Base-by-base conservation (phyloP, 2,113 vertebrate species). In the Charina bottae region DNA sequence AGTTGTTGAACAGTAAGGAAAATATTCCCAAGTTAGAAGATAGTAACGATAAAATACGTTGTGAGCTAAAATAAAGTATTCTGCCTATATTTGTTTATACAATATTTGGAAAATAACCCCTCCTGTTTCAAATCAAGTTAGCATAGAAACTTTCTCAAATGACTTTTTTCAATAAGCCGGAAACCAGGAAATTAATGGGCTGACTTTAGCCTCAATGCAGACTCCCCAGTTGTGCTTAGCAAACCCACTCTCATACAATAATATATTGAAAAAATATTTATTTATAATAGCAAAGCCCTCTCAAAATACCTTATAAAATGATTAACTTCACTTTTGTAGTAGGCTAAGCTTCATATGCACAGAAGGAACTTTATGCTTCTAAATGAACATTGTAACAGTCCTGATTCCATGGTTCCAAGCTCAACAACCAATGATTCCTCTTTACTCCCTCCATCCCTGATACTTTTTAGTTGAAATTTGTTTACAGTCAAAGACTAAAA, bases 1-100 rank as follows among this genome's bases (percentile, higher is more conserved):
- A 96, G 92, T 88, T n/a, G 83, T n/a, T 95, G 87, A 96, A 96
- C 90, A 97, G 96, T 95, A 96, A 95, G 85, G 89, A 95, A 91
- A 96, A 95, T 54, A 93, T 91, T 94, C 92, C 88, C 64, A 96
- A 92, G 23, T 42, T 93, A 42, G 72, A 55, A 96, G 62, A 37
- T 68, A 92, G 88, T 95, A 95, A 96, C 88, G 95, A 95, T 64
- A 95, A 97, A 95, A 86, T 94, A 83, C 95, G 49, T 92, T 95
- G 64, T 86, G 87, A 96, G 91, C 92, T 93, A 90, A 96, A 95
- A 90, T 72, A 59, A 93, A 95, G 42, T 26, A 90, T 11, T 60
- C 37, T 89, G 11, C 6, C 91, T 33, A 68, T 94, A 93, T 83
- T 93, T 89, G 56, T 42, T 90, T 93, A 72, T 87, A 59, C 91